Conservation (phyloP, 2,797 vertebrate genomes). For the Myotis daubentonii region DNA sequence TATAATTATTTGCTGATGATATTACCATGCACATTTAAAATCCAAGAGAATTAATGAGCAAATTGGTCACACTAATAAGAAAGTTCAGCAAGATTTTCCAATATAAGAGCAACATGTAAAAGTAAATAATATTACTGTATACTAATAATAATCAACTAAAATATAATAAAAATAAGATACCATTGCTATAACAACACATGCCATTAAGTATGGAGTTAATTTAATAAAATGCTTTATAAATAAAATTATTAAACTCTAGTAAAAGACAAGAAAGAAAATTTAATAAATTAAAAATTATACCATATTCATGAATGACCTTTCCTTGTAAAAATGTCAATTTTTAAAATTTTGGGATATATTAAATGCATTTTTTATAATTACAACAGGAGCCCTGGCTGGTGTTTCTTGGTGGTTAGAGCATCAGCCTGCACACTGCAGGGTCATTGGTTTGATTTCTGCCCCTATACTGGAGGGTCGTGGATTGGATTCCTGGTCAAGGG, state of each 20-base stretch:
- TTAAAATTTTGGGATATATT: not conserved
- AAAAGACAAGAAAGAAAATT: not conserved
- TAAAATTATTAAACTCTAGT: not conserved
- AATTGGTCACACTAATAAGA: not conserved
- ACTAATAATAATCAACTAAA: not conserved
- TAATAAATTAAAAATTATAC: not conserved
- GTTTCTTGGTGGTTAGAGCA: no score
- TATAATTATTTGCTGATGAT: not conserved
- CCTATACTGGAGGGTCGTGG: no score
- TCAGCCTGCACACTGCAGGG: no score
- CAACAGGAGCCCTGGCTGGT: not conserved
- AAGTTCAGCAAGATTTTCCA: not conserved
- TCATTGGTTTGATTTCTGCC: no score
- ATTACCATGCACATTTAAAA: conserved; percentile 27
- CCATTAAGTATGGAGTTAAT: not conserved
- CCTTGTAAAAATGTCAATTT: not conserved
- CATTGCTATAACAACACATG: not conserved
- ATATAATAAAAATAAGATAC: not conserved
- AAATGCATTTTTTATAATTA: not conserved
- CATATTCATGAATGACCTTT: not conserved
- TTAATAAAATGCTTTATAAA: not conserved
- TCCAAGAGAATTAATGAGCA: not conserved
- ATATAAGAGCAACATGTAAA: not conserved
- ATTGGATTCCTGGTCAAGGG: no score
- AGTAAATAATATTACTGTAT: not conserved